A percentile compares a stretch with the other conserved stretches of the same genome.
phyloP scores from a whole-genome alignment of 2,888 invertebrate genomes.

The Resseliella maxima region DNA sequence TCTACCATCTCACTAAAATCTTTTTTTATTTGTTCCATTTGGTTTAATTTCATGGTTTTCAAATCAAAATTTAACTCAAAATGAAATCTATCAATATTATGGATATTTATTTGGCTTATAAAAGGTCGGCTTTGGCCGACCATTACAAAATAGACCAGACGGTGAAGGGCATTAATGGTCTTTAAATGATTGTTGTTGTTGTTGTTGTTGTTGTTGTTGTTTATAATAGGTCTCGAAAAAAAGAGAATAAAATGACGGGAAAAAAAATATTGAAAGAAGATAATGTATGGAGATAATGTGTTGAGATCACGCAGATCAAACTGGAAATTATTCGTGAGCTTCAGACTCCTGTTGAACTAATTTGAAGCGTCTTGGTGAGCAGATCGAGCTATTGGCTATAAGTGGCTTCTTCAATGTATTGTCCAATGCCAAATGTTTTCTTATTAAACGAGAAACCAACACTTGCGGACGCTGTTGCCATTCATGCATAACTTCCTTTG shows the following conservation, averaged over 20 bases:
- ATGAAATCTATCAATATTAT: too few relatives aligned
- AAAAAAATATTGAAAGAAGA: neutral
- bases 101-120: too few relatives aligned
- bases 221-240: neutral
- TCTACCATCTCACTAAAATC: too few relatives aligned
- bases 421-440: conserved; percentile 82
- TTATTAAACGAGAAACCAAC: conserved; percentile 85
- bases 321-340: conserved; percentile 78
- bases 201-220: too few relatives aligned
- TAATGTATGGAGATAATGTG: neutral
- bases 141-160: too few relatives aligned
- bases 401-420: conserved; percentile 79
- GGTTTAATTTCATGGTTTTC: too few relatives aligned
- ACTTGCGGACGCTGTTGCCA: conserved; percentile 92
- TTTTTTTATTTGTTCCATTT: too few relatives aligned
- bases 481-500: conserved; percentile 88
- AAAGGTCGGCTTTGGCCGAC: too few relatives aligned
- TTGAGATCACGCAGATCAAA: neutral
- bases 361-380: conserved; percentile 88
- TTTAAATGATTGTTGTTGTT: too few relatives aligned
- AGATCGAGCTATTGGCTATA: conserved; percentile 81
- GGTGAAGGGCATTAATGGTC: too few relatives aligned
- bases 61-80: too few relatives aligned
- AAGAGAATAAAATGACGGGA: conserved; percentile 31
- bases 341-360: conserved; percentile 92